phyloP scores from a whole-genome alignment of 2,797 vertebrate genomes.

The Nasua narica region DNA sequence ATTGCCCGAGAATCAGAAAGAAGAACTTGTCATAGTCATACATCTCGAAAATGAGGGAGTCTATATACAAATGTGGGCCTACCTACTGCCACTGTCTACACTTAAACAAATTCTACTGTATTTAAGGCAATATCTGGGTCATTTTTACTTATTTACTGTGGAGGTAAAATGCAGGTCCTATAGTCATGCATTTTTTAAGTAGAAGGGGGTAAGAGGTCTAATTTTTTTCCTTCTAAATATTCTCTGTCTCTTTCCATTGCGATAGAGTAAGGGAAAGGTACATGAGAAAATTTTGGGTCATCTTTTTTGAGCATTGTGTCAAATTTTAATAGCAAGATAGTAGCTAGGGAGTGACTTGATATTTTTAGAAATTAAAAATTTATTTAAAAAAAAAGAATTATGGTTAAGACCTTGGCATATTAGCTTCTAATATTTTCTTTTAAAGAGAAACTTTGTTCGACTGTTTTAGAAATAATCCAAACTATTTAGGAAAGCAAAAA shows the following conservation, averaged over 20 bases:
- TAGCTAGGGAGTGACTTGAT: neutral
- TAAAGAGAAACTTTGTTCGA: neutral
- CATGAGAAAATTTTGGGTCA: neutral
- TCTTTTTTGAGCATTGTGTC: neutral
- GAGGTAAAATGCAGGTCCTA: neutral
- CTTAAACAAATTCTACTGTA: neutral
- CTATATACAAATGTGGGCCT: neutral
- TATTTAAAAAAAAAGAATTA: conserved; percentile 1
- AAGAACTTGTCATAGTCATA: neutral
- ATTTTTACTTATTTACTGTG: neutral
- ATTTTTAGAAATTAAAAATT: conserved; percentile 51
- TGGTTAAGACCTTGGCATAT: neutral
- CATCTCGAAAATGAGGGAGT: neutral
- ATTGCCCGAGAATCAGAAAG: neutral
- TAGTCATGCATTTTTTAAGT: neutral
- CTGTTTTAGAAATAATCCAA: conserved; percentile 11
- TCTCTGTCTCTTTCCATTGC: neutral
- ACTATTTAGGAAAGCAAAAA: conserved; percentile 15
- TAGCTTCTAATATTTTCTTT: neutral
- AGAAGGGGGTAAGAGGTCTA: neutral
- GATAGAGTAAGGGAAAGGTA: neutral
- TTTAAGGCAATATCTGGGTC: neutral
- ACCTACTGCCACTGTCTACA: too few species aligned
- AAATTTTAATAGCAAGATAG: conserved; percentile 15
- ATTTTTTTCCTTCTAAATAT: neutral